Conservation (phyloP, 1,140 invertebrate genomes). For the Dendroctonus ponderosae region DNA sequence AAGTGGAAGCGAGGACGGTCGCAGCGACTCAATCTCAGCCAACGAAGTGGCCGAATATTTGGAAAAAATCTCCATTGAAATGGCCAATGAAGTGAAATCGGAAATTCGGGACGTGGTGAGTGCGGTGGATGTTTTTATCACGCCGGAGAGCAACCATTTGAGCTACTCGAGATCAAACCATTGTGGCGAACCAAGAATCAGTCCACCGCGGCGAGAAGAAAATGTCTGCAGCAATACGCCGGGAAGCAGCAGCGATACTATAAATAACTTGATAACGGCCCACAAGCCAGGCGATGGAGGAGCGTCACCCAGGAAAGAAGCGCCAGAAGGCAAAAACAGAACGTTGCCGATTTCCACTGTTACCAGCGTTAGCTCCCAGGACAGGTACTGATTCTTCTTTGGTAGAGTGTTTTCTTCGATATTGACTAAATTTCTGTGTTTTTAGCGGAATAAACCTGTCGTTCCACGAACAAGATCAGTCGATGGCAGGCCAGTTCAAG, state of each 20-base stretch:
- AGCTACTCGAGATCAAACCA: conserved; percentile 44
- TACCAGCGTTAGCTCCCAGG: conserved; percentile 64
- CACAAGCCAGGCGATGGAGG: conserved; percentile 37
- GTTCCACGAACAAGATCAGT: conserved; percentile 66
- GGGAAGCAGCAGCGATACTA: conserved; percentile 44
- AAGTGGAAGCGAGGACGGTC: conserved; percentile 49
- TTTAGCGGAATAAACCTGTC: conserved; percentile 70
- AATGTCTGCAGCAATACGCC: conserved; percentile 33
- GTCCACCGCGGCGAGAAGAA: conserved; percentile 6
- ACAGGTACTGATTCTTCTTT: conserved; percentile 42
- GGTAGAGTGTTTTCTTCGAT: neutral
- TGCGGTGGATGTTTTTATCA: conserved; percentile 69
- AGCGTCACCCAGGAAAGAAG: conserved; percentile 24
- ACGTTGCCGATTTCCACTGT: conserved; percentile 42
- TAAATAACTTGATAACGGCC: conserved; percentile 41
- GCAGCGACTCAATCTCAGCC: conserved; percentile 66
- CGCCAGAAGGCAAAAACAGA: conserved; percentile 38
- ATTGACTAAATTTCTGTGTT: too few species aligned
- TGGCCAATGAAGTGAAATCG: conserved; percentile 75
- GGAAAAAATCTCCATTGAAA: conserved; percentile 72
- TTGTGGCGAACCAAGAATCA: neutral
- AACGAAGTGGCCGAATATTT: conserved; percentile 72
- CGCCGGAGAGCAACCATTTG: conserved; percentile 52
- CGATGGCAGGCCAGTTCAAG: conserved; percentile 36
- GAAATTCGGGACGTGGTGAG: conserved; percentile 71